Evolutionary conservation across 2,888 invertebrate genomes (phyloP).

Genomic region (Spicauda simplicius): DNA sequence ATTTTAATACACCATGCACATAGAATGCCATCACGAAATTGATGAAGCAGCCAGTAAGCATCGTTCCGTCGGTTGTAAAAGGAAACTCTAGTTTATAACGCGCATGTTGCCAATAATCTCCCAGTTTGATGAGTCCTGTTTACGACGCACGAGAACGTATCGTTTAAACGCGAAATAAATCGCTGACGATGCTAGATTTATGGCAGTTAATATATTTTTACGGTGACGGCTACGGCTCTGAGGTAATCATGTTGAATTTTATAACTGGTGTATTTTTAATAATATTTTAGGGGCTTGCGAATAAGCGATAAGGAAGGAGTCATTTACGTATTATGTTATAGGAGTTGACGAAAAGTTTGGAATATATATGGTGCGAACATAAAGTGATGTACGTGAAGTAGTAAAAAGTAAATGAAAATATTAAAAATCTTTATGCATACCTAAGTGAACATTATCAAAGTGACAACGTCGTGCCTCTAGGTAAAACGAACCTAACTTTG

Average conservation of each 20-base stretch:
- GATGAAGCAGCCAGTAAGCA: slow-evolving; percentile 4
- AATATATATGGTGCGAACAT: too few relatives aligned
- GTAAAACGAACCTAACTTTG: too few relatives aligned
- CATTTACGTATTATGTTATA: neutral
- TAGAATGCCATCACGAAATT: slow-evolving; percentile 9
- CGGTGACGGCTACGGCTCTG: slow-evolving; percentile 49
- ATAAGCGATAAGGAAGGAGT: neutral
- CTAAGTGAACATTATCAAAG: too few relatives aligned
- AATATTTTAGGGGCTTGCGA: neutral
- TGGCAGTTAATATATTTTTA: slow-evolving; percentile 78
- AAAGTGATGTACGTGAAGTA: too few relatives aligned
- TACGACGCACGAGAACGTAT: slow-evolving; percentile 69
- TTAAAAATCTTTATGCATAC: too few relatives aligned
- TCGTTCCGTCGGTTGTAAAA: slow-evolving; percentile 42
- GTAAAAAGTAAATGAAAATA: too few relatives aligned
- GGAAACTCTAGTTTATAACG: slow-evolving; percentile 56
- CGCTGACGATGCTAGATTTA: slow-evolving; percentile 76
- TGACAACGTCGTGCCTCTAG: too few relatives aligned
- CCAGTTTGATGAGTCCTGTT: slow-evolving; percentile 71
- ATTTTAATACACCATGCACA: neutral
- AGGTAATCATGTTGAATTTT: slow-evolving; percentile 29
- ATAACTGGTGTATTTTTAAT: slow-evolving; percentile 32
- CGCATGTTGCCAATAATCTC: slow-evolving; percentile 67
- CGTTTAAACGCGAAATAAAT: slow-evolving; percentile 74
- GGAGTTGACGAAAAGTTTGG: too few relatives aligned